A percentile compares a stretch with the other conserved stretches of the same genome.
phyloP scores from a whole-genome alignment of 2,113 vertebrate genomes.

The Vidua macroura region DNA sequence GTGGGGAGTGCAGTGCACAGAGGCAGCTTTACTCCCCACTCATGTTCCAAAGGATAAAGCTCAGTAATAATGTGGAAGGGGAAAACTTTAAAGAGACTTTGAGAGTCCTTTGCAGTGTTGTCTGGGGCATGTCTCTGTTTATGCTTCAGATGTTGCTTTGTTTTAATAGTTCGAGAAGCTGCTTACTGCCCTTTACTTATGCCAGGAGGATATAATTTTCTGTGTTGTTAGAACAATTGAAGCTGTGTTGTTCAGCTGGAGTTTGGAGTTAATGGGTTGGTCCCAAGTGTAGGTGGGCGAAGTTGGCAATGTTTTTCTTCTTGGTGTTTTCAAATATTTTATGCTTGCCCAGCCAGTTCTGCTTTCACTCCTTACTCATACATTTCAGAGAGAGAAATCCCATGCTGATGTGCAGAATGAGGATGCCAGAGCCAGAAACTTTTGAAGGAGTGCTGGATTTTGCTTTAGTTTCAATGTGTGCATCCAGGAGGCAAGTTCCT shows the following conservation, averaged over 20 bases:
- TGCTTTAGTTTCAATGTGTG: conserved; percentile 13
- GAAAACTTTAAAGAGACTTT: not conserved
- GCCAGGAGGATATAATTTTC: not conserved
- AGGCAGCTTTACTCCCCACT: not conserved
- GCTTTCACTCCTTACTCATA: conserved; percentile 31
- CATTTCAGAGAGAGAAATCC: conserved; percentile 22
- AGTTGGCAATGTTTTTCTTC: not conserved
- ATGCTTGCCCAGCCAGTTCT: conserved; percentile 40
- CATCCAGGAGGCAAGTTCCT: not conserved
- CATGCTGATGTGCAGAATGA: not conserved
- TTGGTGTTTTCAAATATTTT: conserved; percentile 48
- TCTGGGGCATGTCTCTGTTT: not conserved
- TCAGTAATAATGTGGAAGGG: not conserved
- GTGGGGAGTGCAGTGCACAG: conserved; percentile 26
- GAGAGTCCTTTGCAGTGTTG: conserved; percentile 8
- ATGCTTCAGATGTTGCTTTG: not conserved
- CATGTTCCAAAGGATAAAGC: conserved; percentile 17
- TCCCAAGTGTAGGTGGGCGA: conserved; percentile 29
- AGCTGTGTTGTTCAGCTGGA: conserved; percentile 12
- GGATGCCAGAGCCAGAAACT: not conserved
- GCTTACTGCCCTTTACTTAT: not conserved
- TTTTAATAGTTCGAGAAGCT: not conserved
- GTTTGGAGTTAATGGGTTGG: conserved; percentile 30
- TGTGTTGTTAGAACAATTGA: not conserved
- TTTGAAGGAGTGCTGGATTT: not conserved